A percentile compares a stretch with the other conserved stretches of the same genome.
Evolutionary conservation across 2,888 invertebrate species (phyloP).

Genomic region (Acronicta aceris): DNA sequence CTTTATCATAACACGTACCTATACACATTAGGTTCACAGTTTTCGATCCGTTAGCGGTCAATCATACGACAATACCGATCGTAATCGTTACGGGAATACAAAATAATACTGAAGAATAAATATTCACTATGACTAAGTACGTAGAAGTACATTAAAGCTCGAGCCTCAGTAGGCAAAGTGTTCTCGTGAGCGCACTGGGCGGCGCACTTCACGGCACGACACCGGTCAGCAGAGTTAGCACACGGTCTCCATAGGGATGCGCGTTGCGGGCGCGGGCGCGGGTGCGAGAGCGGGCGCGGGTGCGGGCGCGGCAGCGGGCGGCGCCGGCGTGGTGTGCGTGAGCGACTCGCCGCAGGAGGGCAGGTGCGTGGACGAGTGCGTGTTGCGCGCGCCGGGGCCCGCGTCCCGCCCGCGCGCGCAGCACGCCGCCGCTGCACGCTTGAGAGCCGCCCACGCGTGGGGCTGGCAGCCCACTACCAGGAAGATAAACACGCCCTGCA

Average conservation of each 20-base stretch:
- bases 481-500: constrained; percentile 96
- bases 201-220: constrained; percentile 2
- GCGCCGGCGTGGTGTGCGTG: constrained; percentile 92
- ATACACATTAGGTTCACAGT: constrained; percentile 37
- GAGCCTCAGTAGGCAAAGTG: constrained; percentile 32
- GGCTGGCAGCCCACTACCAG: constrained; percentile 97
- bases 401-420: constrained; percentile 89
- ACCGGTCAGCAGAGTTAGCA: constrained; percentile 77
- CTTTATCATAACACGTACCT: constrained; percentile 31
- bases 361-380: constrained; percentile 94
- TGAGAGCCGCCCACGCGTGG: constrained; percentile 90
- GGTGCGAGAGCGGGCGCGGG: constrained; percentile 89
- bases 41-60: constrained; percentile 31
- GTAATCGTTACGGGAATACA: constrained; percentile 76
- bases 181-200: constrained; percentile 37
- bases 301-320: constrained; percentile 80
- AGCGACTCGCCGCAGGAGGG: constrained; percentile 94
- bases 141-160: constrained; percentile 62
- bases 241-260: constrained; percentile 90
- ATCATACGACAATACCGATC: constrained; percentile 59
- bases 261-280: constrained; percentile 81
- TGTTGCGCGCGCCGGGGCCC: constrained; percentile 69
- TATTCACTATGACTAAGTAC: constrained; percentile 66
- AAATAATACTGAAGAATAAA: constrained; percentile 86
- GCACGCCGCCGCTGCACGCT: constrained; percentile 74